Evolutionary conservation across 2,888 invertebrate genomes (phyloP).

Genomic region (Dryadula phaetusa): DNA sequence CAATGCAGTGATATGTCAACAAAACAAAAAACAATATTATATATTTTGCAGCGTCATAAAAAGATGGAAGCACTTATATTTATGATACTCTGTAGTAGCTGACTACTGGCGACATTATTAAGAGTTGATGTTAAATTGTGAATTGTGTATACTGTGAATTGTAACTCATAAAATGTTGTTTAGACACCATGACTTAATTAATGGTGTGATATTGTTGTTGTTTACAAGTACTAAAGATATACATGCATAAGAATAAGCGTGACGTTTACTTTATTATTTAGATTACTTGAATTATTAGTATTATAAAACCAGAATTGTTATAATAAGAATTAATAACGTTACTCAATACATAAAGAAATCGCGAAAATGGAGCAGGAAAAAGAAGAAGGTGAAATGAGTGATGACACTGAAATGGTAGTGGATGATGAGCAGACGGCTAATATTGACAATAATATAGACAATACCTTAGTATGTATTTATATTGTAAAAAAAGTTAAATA

Average conservation of each 20-base stretch:
- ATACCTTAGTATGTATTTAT: slow-evolving; percentile 59
- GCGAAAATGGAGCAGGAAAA: slow-evolving; percentile 60
- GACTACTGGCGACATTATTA: background rate
- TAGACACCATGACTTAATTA: background rate
- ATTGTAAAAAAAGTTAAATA: background rate
- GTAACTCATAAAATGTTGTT: background rate
- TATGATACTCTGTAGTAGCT: background rate
- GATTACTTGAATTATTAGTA: background rate
- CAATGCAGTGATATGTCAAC: too few species aligned
- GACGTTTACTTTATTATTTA: background rate
- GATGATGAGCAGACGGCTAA: slow-evolving; percentile 56
- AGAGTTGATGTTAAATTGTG: background rate
- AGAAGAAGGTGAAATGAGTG: slow-evolving; percentile 82
- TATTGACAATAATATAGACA: slow-evolving; percentile 45
- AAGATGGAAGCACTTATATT: background rate
- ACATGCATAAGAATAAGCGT: background rate
- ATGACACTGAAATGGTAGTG: slow-evolving; percentile 70
- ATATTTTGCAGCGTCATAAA: too few species aligned
- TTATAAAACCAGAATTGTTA: background rate
- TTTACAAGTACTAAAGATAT: background rate
- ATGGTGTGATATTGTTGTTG: background rate
- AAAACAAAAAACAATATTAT: too few species aligned
- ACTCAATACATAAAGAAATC: background rate
- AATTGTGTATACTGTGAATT: background rate
- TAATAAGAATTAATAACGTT: background rate